Evolutionary conservation across 2,797 vertebrate genomes (phyloP).

Genomic region (Salmo trutta): DNA sequence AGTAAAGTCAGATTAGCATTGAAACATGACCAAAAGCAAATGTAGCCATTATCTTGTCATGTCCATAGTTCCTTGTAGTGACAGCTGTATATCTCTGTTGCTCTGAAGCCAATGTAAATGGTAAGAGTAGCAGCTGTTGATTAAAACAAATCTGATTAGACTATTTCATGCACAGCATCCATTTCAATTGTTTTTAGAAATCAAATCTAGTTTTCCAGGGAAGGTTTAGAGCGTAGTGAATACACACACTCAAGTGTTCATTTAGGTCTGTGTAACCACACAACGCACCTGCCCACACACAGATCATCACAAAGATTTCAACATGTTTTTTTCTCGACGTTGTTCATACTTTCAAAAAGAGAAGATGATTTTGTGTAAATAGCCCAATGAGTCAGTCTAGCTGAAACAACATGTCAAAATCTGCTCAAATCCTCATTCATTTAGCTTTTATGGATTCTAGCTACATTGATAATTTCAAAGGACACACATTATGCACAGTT

Average conservation of each 20-base stretch:
- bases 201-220: constrained; percentile 19
- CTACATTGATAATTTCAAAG: neutral
- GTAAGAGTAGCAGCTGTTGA: constrained; percentile 26
- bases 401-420: neutral
- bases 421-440: neutral
- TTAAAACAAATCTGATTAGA: constrained; percentile 29
- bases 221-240: constrained; percentile 8
- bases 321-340: neutral
- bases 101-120: neutral
- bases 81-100: neutral
- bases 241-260: neutral
- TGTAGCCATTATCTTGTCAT: neutral
- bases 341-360: neutral
- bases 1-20: neutral
- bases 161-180: constrained; percentile 23
- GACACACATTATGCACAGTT: neutral
- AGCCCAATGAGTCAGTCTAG: neutral
- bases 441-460: neutral
- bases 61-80: neutral
- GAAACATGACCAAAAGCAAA: neutral
- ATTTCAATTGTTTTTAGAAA: constrained; percentile 37
- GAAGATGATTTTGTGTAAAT: neutral
- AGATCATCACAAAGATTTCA: neutral
- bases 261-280: neutral
- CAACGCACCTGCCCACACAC: neutral